Base-by-base conservation (phyloP, 2,113 vertebrate species). In the Phoenicopterus ruber region DNA sequence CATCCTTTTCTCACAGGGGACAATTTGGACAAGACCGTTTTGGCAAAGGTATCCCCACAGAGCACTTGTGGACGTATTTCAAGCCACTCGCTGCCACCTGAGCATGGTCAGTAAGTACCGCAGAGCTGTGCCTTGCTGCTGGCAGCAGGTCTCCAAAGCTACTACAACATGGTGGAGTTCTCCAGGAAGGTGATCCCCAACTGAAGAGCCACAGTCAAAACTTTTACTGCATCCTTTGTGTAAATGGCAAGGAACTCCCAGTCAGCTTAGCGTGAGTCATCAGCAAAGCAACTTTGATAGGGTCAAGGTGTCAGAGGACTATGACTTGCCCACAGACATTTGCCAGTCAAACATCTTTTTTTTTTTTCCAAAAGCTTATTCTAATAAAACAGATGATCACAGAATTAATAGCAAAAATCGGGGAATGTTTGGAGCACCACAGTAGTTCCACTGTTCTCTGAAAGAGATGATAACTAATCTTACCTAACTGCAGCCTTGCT, bases 401-500 rank as follows among this genome's bases (percentile, higher is more conserved):
- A 82, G 55, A 77, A 73, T 47, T 89, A 55, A 71, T 40, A 61
- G 21, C 25, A 86, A 71, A 70, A 57, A 24, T 38, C 36, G 20
- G 9, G 17, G 22, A 88, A 89, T 36, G 55, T 72, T 44, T 54
- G 47, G 52, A 88, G 61, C 28, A 92, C 29, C 31, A 36, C 55
- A 82, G 80, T 88, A 78, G n/a, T 82, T 91, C 63, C 67, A 66
- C 88, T 95, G 94, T 85, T 93, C 47, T 62, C 29, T 32, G 87
- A 96, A 93, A 50, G 69, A 95, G 55, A 61, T 93, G 94, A n/a
- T n/a, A n/a, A 83, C 72, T 70, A 57, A 69, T 95, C 80, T 90
- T 89, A 82, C 11, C 15, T 92, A 65, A 61, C 77, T 61, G 74
- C 72, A 76, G 22, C 34, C 73, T 89, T 89, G 61, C 54, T 72